Evolutionary conservation across 2,888 invertebrate genomes (phyloP), one percentile per base, ranked within the genome.

Genomic region (Leptothorax acervorum): DNA sequence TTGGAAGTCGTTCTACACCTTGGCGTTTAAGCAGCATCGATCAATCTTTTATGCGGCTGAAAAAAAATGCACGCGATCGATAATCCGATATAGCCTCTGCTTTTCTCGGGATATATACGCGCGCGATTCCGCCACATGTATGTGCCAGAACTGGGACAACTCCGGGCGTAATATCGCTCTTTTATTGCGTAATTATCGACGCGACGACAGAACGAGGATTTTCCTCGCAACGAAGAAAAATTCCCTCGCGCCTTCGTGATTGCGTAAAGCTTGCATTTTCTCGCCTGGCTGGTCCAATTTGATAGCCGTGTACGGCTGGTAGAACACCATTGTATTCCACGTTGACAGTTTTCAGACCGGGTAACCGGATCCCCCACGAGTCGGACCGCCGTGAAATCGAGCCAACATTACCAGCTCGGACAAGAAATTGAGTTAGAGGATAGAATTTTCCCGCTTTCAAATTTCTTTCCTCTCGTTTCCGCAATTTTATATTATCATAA

Each of bases 101-200:
- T 53, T 81, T 73, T 81, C 82, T 73, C 65, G 53, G 48, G 35
- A 66, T 23, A 57, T 45, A 23, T 81, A 81, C 55, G 65, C 65
- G 65, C 65, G 45, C 57, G 23, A 31, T 73, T 51, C 53, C 78
- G 39, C 48, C 66, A n/a, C 82, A 39, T 78, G 35, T 53, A 45
- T 66, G 39, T 23, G 57, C 48, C 23, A 82, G 55, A 86, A 86
- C 70, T 86, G 76, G 87, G 85, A 82, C 84, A 88, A 53, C 70
- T 87, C 66, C 84, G 62, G 76, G 68, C 60, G 57, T 55, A 78
- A 63, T 79, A 82, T 68, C 81, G 53, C 62, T 60, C 83, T 63
- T 85, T 71, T 63, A 78, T 89, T 85, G 83, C 86, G 66, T 83
- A 87, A 89, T 87, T 81, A 85, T 84, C 84, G 74, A 79, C 79